A percentile compares a stretch with the other conserved stretches of the same genome.
These are phyloP conservation scores for Lepidurus couesii DNA, from an alignment of 1,140 invertebrate genomes.

Conservation along the genomic window DNA sequence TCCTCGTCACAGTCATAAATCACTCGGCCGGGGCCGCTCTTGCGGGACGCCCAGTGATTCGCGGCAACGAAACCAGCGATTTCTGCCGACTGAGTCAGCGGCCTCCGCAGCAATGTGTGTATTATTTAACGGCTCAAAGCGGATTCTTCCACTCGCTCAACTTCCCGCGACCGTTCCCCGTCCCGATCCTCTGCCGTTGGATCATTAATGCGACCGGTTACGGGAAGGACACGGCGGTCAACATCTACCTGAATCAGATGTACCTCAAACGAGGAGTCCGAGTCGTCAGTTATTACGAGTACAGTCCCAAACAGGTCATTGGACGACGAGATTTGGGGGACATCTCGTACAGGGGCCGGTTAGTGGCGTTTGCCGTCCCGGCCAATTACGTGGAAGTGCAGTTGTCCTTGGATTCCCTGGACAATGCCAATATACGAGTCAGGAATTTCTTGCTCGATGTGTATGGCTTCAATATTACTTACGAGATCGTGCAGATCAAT, in stretches of 20 bases:
- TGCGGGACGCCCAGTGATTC: neutral
- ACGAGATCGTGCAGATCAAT: slow-evolving; percentile 59
- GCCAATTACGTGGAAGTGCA: slow-evolving; percentile 72
- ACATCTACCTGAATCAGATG: slow-evolving; percentile 79
- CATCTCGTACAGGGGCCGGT: slow-evolving; percentile 25
- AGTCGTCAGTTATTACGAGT: slow-evolving; percentile 70
- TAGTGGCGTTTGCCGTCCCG: slow-evolving; percentile 51
- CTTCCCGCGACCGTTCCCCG: slow-evolving; percentile 68
- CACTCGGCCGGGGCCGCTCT: neutral
- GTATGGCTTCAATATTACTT: slow-evolving; percentile 88
- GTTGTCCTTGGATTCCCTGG: slow-evolving; percentile 62
- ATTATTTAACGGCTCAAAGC: slow-evolving; percentile 2
- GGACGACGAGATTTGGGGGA: slow-evolving; percentile 23
- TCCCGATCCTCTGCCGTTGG: slow-evolving; percentile 79
- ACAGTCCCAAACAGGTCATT: slow-evolving; percentile 36
- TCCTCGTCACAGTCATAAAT: neutral
- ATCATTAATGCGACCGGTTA: slow-evolving; percentile 64
- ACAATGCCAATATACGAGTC: slow-evolving; percentile 75
- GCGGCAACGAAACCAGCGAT: neutral
- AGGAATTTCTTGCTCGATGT: slow-evolving; percentile 72
- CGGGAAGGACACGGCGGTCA: slow-evolving; percentile 56
- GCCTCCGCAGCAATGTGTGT: neutral
- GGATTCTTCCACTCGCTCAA: slow-evolving; percentile 1
- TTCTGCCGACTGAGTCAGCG: neutral
- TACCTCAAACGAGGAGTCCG: slow-evolving; percentile 72